These are phyloP conservation scores for Carettochelys insculpta DNA, from an alignment of 2,113 vertebrate species.

Conservation along the genomic window DNA sequence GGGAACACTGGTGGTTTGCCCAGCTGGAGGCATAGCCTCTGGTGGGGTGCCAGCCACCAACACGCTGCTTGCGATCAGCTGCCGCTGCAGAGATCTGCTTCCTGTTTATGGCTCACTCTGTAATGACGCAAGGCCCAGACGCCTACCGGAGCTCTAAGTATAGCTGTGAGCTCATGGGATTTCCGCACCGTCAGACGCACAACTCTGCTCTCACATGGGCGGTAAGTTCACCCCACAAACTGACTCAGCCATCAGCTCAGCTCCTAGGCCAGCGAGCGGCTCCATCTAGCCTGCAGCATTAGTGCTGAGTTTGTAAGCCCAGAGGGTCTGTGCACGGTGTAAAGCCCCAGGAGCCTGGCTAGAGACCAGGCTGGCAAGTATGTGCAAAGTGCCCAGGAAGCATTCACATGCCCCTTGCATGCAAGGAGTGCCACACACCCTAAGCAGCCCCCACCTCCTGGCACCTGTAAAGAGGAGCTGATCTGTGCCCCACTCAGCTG, in stretches of 20 bases:
- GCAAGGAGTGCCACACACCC: neutral
- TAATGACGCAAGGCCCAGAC: neutral
- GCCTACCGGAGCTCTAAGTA: neutral
- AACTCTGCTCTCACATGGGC: neutral
- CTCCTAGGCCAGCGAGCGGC: neutral
- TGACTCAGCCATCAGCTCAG: neutral
- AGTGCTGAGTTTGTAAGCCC: neutral
- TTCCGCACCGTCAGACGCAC: neutral
- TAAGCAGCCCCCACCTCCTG: too few relatives aligned
- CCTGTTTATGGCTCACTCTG: neutral
- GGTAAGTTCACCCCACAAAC: neutral
- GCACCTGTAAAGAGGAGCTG: too few relatives aligned
- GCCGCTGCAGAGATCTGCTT: neutral
- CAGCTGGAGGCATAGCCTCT: neutral
- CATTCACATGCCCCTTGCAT: neutral
- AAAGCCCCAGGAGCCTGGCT: neutral
- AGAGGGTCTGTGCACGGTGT: neutral
- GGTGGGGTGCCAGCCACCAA: neutral
- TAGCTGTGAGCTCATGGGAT: neutral
- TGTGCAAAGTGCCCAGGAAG: neutral
- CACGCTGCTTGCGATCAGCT: neutral
- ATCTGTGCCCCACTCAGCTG: neutral
- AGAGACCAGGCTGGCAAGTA: neutral
- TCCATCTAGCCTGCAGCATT: neutral
- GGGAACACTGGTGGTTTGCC: too few relatives aligned